These are phyloP conservation scores for Daphoenositta chrysoptera DNA, from an alignment of 2,113 vertebrate species.

Conservation along the genomic window DNA sequence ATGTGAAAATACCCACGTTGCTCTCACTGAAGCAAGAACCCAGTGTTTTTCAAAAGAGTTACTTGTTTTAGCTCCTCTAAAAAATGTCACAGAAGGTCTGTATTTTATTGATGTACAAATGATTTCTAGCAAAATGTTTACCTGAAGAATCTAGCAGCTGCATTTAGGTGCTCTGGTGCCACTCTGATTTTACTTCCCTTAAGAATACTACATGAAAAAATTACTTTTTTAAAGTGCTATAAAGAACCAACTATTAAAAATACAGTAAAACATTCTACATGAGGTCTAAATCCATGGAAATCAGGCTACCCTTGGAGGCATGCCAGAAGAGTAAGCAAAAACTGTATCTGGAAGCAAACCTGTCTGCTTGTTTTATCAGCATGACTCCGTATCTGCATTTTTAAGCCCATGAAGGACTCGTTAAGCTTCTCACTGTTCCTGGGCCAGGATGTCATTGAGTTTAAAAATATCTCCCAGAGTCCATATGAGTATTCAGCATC, in stretches of 20 bases:
- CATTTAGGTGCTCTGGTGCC: background rate
- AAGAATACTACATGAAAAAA: background rate
- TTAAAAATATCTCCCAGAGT: background rate
- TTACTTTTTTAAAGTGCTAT: background rate
- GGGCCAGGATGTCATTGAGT: background rate
- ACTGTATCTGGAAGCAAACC: background rate
- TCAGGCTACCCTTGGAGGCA: background rate
- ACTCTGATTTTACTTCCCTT: background rate
- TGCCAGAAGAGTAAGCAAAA: conserved; percentile 7
- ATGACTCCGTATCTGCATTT: background rate
- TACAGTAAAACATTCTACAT: background rate
- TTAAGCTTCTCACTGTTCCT: conserved; percentile 15
- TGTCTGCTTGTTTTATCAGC: background rate
- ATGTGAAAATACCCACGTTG: rapidly evolving
- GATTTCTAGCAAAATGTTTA: background rate
- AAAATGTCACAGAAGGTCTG: background rate
- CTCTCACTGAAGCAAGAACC: background rate
- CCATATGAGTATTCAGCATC: background rate
- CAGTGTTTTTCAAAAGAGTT: background rate
- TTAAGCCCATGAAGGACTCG: background rate
- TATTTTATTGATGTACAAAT: background rate
- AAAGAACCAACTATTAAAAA: background rate
- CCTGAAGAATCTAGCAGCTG: background rate
- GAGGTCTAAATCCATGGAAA: background rate
- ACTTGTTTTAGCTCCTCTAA: background rate